Conservation (phyloP, 2,113 vertebrate species). For the Pardalotus punctatus region DNA sequence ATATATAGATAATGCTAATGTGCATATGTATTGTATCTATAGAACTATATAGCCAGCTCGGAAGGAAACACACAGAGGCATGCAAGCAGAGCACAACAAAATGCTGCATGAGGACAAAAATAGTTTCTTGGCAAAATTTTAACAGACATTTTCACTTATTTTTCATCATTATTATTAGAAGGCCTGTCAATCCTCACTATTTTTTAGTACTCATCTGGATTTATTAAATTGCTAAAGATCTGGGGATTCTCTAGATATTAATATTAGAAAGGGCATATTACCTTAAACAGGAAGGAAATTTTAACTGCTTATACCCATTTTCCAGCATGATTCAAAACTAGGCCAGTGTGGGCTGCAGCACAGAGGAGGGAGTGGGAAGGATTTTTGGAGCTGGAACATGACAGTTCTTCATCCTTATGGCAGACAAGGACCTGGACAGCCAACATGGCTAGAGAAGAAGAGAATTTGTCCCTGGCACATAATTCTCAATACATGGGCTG, state of each 20-base stretch:
- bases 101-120: not conserved
- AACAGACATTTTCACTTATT: not conserved
- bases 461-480: not conserved
- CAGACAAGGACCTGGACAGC: not conserved
- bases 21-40: not conserved
- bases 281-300: not conserved
- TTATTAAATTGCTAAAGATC: not conserved
- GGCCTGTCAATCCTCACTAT: not conserved
- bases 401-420: not conserved
- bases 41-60: not conserved
- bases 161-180: not conserved
- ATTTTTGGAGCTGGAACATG: not conserved
- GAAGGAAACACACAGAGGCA: not conserved
- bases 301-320: not conserved
- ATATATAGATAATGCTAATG: not conserved
- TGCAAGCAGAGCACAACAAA: not conserved
- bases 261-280: not conserved
- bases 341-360: not conserved
- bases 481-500: not conserved
- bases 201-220: not conserved
- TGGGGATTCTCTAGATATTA: not conserved
- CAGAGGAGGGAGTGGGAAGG: not conserved
- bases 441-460: not conserved
- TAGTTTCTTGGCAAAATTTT: not conserved
- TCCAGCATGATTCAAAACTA: not conserved